Percentiles rank a stretch among this genome's conserved stretches.
Conservation (phyloP, 2,797 vertebrate species). For the Crocidura indochinensis region DNA sequence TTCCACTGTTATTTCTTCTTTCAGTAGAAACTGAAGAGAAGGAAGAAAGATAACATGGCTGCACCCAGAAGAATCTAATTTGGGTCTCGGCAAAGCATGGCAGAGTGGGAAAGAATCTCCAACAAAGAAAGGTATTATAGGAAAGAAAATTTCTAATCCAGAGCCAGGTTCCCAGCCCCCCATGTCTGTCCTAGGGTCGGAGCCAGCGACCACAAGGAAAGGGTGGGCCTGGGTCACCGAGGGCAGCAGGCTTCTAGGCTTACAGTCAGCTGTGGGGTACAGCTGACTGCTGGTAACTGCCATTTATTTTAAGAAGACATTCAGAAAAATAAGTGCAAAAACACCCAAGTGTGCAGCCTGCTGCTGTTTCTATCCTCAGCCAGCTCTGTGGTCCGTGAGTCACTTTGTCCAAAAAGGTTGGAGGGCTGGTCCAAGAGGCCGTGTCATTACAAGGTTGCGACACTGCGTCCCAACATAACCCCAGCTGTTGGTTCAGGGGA, state of each 20-base stretch:
- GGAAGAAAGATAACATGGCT: conserved; percentile 76
- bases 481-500: neutral
- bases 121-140: conserved; percentile 88
- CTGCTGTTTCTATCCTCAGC: conserved; percentile 87
- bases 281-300: conserved; percentile 89
- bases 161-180: conserved; percentile 74
- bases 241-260: conserved; percentile 82
- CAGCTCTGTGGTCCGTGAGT: conserved; percentile 88
- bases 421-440: conserved; percentile 78
- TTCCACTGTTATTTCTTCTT: conserved; percentile 77
- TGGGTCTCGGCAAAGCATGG: conserved; percentile 74
- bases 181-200: conserved; percentile 83
- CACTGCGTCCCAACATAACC: conserved; percentile 81
- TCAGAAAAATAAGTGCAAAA: conserved; percentile 88
- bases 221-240: conserved; percentile 85
- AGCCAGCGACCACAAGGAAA: conserved; percentile 88
- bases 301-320: conserved; percentile 90
- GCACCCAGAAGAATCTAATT: conserved; percentile 79
- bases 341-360: conserved; percentile 85
- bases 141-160: conserved; percentile 81
- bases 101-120: conserved; percentile 83
- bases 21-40: conserved; percentile 61
- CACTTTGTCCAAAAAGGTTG: conserved; percentile 84
- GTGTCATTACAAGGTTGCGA: conserved; percentile 85
- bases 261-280: conserved; percentile 88